Base-by-base conservation (phyloP, 2,113 vertebrate species). In the Pica pica region DNA sequence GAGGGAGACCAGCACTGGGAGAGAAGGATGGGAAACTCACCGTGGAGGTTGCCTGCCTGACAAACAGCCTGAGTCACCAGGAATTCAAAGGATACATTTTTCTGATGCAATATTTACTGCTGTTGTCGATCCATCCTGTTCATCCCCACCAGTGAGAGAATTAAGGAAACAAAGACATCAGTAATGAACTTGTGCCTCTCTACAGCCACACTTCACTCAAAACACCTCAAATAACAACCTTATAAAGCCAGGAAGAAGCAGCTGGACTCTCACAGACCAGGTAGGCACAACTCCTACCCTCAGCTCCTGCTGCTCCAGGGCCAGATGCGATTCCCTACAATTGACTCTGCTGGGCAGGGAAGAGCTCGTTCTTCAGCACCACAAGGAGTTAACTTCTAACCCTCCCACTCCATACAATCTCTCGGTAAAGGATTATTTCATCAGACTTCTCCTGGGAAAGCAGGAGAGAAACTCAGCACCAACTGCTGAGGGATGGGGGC, bases 21-120 rank as follows among this genome's bases (percentile, higher is more conserved):
- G 11, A 61, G 39, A 44, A 52, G 46, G 28, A 53, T 3, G 14
- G 61, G 50, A 70, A 63, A 10, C 37, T 35, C 87, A 23, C 49
- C 2, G 0, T 14, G n/a, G 65, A 37, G 60, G 24, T n/a, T 59
- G 77, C 89, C 78, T 39, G n/a, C 77, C 70, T 70, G n/a, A 60
- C 39, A 22, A 42, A 70, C 49, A 82, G 41, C 64, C 79, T 4
- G 2, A 22, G 33, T 16, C 64, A 61, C 33, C 3, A 13, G n/a
- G 27, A 53, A 83, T 13, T 63, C 44, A 94, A 98, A 98, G 98
- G 98, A 98, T 98, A 98, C 98, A 97, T 93, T 97, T 98, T 57
- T 98, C 98, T 12, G 97, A 96, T 87, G 88, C 92, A 33, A 83
- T n/a, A 39, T 94, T 97, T 49, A 93, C 39, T 8, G 95, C 95